Evolutionary conservation across 2,113 vertebrate species (phyloP).

Genomic region (Anseranas semipalmata): DNA sequence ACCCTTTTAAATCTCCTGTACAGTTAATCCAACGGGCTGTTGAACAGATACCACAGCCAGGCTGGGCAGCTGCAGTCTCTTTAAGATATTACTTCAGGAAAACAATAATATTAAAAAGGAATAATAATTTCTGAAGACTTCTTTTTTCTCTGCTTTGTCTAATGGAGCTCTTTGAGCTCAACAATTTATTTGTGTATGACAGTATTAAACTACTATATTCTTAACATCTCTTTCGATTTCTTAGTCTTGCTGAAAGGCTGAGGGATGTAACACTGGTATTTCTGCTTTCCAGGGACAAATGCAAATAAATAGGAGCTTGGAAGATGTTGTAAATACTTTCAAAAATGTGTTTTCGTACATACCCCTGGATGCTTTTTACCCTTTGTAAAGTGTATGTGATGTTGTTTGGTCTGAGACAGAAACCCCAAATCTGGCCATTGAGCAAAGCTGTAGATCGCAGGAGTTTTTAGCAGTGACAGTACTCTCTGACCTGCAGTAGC

Average conservation of each 20-base stretch:
- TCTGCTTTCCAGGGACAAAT: not conserved
- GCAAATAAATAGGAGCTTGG: not conserved
- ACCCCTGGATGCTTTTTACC: not conserved
- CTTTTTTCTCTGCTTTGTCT: not conserved
- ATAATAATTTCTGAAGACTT: not conserved
- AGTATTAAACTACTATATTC: not conserved
- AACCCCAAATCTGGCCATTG: not conserved
- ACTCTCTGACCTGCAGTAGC: not conserved
- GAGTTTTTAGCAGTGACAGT: not conserved
- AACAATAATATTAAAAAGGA: not conserved
- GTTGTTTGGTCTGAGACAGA: not conserved
- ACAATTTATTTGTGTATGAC: not conserved
- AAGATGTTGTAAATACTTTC: slow-evolving; percentile 3
- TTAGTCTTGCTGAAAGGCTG: not conserved
- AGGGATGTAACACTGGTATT: not conserved
- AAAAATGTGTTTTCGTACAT: not conserved
- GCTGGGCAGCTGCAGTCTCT: not conserved
- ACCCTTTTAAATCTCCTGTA: not conserved
- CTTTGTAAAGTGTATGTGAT: not conserved
- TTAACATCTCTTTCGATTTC: not conserved
- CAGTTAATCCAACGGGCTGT: slow-evolving; percentile 4
- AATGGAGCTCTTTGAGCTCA: not conserved
- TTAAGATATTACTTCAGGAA: not conserved
- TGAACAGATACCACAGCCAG: not conserved
- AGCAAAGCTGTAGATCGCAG: not conserved